Evolutionary conservation across 2,113 vertebrate genomes (phyloP), one percentile per base, ranked within the genome.

Genomic region (Ophiodon elongatus): DNA sequence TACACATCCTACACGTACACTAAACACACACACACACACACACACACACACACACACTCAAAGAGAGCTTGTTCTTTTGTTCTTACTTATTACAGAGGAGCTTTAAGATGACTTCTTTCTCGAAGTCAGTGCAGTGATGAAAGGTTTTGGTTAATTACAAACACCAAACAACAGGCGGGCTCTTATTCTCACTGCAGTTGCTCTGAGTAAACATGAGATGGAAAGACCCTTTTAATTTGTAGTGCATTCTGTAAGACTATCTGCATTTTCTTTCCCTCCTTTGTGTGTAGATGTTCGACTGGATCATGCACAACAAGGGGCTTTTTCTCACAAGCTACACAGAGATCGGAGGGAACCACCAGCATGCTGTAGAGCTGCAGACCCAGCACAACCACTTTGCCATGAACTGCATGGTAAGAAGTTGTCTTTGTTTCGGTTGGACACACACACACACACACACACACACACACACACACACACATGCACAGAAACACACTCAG

Each of bases 271-370:
- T 79, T 25, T 23, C 27, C 64, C 43, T 41, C 87, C 80, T 78
- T 19, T 33, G 2, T 65, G 35, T 85, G 41, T 85, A 99, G 98
- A 99, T 99, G 98, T 99, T 99, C 88, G 98, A 99, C 95, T 99
- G 98, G 98, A 99, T 99, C 94, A 97, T 98, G 94, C 98, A 99
- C 96, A 99, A 99, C 95, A 99, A 99, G 94, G 97, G 97, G 69
- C 97, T 99, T 80, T 99, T 99, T 92, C 95, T 99, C 91, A 99
- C 97, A 88, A 98, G 96, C 88, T 99, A 99, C 94, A 99, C 98
- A 0, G 98, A 99, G 94, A 99, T 99, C 0, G 98, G 98, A 73
- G 96, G 96, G 88, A 98, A 97, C 93, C 97, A 99, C 75, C 97
- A 97, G 54, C 98, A 99, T 0, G 97, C 98, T 0, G 96, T 98